Percentiles rank a stretch among this genome's conserved stretches.
Conservation (phyloP, 2,888 invertebrate genomes). For the Eustalomyia histrio region DNA sequence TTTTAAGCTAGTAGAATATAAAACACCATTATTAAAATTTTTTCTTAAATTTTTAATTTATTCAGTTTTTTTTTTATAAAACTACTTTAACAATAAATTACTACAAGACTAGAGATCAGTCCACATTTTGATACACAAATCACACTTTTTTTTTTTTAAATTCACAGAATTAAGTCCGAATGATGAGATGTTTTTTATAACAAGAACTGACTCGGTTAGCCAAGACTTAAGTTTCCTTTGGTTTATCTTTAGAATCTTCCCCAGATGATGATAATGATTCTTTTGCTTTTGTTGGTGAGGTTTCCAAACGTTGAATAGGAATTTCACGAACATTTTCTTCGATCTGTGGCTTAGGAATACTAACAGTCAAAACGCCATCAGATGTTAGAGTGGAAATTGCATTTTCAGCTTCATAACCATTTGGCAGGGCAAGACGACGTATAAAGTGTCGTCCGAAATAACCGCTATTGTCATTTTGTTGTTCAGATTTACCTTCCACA, state of each 20-base stretch:
- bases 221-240: neutral
- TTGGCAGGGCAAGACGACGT: constrained; percentile 84
- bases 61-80: neutral
- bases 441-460: constrained; percentile 89
- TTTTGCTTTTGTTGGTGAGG: constrained; percentile 70
- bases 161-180: neutral
- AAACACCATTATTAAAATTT: too few species aligned
- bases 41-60: neutral
- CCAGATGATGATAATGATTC: constrained; percentile 17
- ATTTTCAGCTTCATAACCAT: constrained; percentile 81
- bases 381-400: constrained; percentile 86
- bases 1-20: too few species aligned
- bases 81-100: constrained; percentile 14
- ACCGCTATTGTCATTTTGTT: constrained; percentile 86
- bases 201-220: neutral
- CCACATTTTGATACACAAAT: constrained; percentile 14
- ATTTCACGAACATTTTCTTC: constrained; percentile 69
- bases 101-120: constrained; percentile 40
- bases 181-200: neutral
- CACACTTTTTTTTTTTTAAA: neutral
- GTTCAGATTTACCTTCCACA: constrained; percentile 86
- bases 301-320: constrained; percentile 74
- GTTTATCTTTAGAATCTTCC: neutral
- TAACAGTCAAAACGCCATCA: constrained; percentile 88
- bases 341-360: constrained; percentile 81